Evolutionary conservation across 30 jellyfish, hydroid and myxozoan species (phyloP).

Genomic region (Aurelia coerulea): DNA sequence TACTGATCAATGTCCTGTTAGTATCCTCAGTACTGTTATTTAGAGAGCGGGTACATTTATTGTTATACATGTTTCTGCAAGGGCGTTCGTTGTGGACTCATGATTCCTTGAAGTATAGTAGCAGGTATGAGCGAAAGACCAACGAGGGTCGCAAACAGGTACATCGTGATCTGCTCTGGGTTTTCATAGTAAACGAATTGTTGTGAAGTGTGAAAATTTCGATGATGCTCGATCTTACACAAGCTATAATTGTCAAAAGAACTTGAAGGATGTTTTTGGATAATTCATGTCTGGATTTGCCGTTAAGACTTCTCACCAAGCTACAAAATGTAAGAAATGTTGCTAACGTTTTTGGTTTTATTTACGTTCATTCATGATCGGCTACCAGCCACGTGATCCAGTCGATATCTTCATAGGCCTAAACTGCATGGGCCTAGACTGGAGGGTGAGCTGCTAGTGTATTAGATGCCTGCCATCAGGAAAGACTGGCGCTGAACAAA

Average conservation of each 20-base stretch:
- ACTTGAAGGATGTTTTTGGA: conserved; percentile 42
- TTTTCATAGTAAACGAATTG: background rate
- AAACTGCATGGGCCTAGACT: no score
- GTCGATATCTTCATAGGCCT: no score
- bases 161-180: background rate
- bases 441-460: no score
- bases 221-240: no score
- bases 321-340: conserved; percentile 44
- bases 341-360: background rate
- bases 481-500: no score
- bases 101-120: background rate
- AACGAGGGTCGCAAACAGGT: background rate
- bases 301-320: conserved; percentile 43
- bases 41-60: no score
- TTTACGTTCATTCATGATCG: background rate
- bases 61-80: background rate
- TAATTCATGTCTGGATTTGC: conserved; percentile 53
- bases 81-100: background rate
- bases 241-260: background rate
- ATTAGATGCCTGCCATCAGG: no score
- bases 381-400: background rate
- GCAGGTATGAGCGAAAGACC: conserved; percentile 45
- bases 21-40: no score
- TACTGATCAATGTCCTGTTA: no score
- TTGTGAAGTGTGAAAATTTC: background rate